Evolutionary conservation across 2,113 vertebrate species (phyloP), one percentile per base, ranked within the genome.

Genomic region (Rhinichthys klamathensis): DNA sequence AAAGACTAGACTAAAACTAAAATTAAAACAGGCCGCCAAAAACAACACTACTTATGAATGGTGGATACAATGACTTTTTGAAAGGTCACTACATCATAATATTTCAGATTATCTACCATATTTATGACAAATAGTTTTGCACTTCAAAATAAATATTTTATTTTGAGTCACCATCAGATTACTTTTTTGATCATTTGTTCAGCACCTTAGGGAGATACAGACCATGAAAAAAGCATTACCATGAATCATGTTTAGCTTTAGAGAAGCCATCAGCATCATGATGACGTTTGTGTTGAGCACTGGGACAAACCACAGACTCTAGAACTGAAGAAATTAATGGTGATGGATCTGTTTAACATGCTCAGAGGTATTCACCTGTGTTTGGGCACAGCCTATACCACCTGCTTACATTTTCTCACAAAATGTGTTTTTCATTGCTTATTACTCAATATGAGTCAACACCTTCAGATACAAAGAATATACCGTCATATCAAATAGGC

Each of bases 41-140:
- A n/a, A n/a, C n/a, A n/a, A n/a, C n/a, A n/a, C n/a, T n/a, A 82
- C 44, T 69, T 69, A 35, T 35, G 27, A 69, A 65, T 51, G 10
- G 25, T 82, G 46, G 30, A 54, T 82, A 82, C 61, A 67, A 11
- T 9, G 10, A 44, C 27, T 69, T 69, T 82, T 46, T 80, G 38
- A 69, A 82, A 82, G 80, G 80, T 35, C 80, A 82, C 27, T 69
- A 54, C 35, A 63, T 80, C 21, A 60, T 80, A 63, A 25, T 25
- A 61, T 44, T 80, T 80, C 38, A 80, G 0, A 18, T 63, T 25
- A 27, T 61, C 13, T 2, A 25, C 3, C 21, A 32, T 23, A 49
- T 46, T 75, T 27, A 56, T 77, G 49, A 35, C 38, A 49, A 73
- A 35, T 56, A 0, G 49, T 58, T 58, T 58, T 77, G 75, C 51